Base-by-base conservation (phyloP, 2,113 vertebrate genomes). In the Pitta sordida region DNA sequence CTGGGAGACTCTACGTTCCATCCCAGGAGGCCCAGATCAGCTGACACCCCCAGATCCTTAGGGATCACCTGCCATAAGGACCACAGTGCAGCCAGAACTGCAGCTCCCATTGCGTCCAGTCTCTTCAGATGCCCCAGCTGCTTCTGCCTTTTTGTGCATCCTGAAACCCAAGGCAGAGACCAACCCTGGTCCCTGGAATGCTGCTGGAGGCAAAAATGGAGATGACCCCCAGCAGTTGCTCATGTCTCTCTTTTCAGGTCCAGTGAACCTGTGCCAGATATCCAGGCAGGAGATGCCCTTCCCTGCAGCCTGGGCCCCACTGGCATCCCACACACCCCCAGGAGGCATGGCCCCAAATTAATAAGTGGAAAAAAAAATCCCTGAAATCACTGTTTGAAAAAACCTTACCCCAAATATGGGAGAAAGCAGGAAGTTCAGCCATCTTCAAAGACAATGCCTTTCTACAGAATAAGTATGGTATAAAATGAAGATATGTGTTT, bases 361-460 rank as follows among this genome's bases (percentile, higher is more conserved):
- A 62, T n/a, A 32, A 53, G 29, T 22, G 29, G 46, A 93, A 79
- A 39, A n/a, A 15, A 58, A 52, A 65, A 53, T 68, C 75, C 63
- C 83, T 73, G 7, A 73, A 82, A 65, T 27, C 29, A 43, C 32
- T 62, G 26, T 37, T 73, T 53, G 26, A 8, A 34, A 59, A 49
- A 63, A 20, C 3, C 1, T 7, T n/a, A 62, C 15, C 63, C 49
- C 48, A 76, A 76, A 49, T 3, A 49, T 0, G 1, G 15, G 43
- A 90, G 36, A 83, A 83, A 86, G 41, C 22, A 74, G 24, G 8
- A 64, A 67, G 21, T 62, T 85, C 29, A 53, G 20, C 17, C 34
- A 71, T 58, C 53, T 86, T 83, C 49, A 34, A 88, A 77, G 43
- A 75, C 24, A 73, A 62, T 7, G 6, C 11, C 37, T 64, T 75